Evolutionary conservation across 1,140 invertebrate species (phyloP), one percentile per base, ranked within the genome.

Genomic region (Drosophila bipectinata): DNA sequence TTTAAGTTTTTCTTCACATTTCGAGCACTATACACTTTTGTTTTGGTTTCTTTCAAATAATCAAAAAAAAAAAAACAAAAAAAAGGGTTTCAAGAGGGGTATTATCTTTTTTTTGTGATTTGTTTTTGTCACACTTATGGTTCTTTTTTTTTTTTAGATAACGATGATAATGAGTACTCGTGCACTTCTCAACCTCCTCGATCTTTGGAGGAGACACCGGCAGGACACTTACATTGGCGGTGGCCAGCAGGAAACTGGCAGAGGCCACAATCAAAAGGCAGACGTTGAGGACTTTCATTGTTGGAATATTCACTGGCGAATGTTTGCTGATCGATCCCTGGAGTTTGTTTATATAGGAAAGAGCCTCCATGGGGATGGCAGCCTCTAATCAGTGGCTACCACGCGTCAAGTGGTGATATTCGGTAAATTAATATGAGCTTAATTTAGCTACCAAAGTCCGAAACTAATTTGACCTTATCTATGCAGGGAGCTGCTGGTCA

Each of bases 271-370:
- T 51, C 58, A 82, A 26, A 1, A 85, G 74, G 21, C 73, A 78
- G 9, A 87, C 37, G 3, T 55, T 82, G 41, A 78, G 57, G 21
- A 53, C 49, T 75, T 68, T 83, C 83, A 78, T 88, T 26, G 26
- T 26, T 24, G 7, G 44, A 21, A 21, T 37, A 34, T 44, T 44
- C 41, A 44, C 41, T 44, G 45, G n/a, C 28, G 56, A 74, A 45
- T 82, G 69, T 66, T 64, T 15, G 58, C 12, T 28, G 0, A 9
- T 9, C 30, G 49, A 45, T 34, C 52, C 49, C 12, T 18, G 48
- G n/a, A 1, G 7, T 41, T 21, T 41, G 62, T 62, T 83, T 82
- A 83, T 78, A 83, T 71, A 64, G 63, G 55, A 32, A 32, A 24
- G 8, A 1, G 26, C 10, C 8, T 18, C 41, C 41, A 18, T 0